Conservation (phyloP, 30 jellyfish, hydroid and myxozoan species). For the Aurelia sp. region DNA sequence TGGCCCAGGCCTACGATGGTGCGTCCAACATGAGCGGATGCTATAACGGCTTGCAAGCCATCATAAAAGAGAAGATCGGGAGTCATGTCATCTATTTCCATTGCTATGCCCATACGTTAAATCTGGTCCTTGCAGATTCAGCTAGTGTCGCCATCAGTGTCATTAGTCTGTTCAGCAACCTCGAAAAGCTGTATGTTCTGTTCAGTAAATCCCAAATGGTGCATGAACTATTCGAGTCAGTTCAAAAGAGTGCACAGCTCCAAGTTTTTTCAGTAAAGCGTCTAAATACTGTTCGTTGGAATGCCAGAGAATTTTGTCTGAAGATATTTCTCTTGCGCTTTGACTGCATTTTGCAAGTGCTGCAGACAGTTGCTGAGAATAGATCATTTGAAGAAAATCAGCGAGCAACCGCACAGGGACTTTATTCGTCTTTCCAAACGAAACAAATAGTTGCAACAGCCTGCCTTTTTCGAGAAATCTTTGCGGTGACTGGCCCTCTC, state of each 20-base stretch:
- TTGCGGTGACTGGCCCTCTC: conserved; percentile 40
- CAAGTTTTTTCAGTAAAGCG: conserved; percentile 5
- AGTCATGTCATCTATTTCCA: conserved; percentile 6
- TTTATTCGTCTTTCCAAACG: conserved; percentile 6
- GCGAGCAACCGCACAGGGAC: conserved; percentile 12
- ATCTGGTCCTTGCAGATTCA: conserved; percentile 12
- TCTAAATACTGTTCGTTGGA: conserved; percentile 8
- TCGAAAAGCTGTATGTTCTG: neutral
- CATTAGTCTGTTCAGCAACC: neutral
- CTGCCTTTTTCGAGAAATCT: conserved; percentile 25
- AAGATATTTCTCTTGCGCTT: neutral
- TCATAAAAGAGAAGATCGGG: conserved; percentile 10
- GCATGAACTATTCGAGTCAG: conserved; percentile 2
- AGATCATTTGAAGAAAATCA: neutral
- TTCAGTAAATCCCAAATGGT: neutral
- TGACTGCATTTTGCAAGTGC: conserved; percentile 22
- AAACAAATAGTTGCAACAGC: conserved; percentile 17
- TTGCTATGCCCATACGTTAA: conserved; percentile 39
- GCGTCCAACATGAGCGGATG: too few relatives aligned
- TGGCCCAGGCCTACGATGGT: too few relatives aligned
- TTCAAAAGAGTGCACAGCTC: neutral
- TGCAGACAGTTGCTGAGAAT: neutral
- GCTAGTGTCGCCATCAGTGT: conserved; percentile 8
- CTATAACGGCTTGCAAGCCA: conserved; percentile 25
- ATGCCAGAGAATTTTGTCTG: too few relatives aligned